Percentiles rank a stretch among this genome's conserved stretches.
Evolutionary conservation across 2,797 vertebrate genomes (phyloP).

Genomic region (Sebastes iracundus): DNA sequence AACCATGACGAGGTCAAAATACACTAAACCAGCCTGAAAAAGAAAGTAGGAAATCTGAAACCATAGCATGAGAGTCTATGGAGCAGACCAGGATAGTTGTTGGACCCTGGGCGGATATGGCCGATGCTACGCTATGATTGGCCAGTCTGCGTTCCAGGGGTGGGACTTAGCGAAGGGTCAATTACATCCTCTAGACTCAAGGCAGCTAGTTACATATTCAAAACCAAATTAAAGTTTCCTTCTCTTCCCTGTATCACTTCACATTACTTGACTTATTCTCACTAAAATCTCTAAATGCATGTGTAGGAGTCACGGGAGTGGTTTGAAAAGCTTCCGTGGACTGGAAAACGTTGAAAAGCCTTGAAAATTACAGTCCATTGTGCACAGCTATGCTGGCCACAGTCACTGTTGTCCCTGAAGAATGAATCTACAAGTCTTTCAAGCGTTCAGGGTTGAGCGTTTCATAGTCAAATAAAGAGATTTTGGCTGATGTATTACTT

Average conservation of each 20-base stretch:
- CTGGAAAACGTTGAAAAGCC: background rate
- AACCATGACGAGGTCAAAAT: rapidly evolving
- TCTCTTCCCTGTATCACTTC: background rate
- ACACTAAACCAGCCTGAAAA: too few species aligned
- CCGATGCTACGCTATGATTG: too few species aligned
- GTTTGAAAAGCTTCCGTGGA: background rate
- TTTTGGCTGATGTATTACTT: background rate
- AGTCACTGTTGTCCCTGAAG: background rate
- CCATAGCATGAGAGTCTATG: too few species aligned
- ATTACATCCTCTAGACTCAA: background rate
- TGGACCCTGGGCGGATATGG: too few species aligned
- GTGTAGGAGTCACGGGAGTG: background rate
- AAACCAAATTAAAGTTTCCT: background rate
- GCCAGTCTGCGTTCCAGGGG: too few species aligned
- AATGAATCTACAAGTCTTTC: background rate
- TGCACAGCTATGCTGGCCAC: background rate
- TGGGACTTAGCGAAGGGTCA: rapidly evolving
- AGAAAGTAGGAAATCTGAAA: too few species aligned
- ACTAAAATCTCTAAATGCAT: background rate
- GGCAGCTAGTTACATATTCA: background rate
- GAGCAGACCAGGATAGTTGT: too few species aligned
- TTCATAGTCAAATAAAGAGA: background rate
- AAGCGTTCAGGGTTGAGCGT: rapidly evolving
- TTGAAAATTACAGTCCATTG: background rate
- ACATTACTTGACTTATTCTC: background rate